Conservation (phyloP, 2,797 vertebrate genomes). For the Squalus acanthias region DNA sequence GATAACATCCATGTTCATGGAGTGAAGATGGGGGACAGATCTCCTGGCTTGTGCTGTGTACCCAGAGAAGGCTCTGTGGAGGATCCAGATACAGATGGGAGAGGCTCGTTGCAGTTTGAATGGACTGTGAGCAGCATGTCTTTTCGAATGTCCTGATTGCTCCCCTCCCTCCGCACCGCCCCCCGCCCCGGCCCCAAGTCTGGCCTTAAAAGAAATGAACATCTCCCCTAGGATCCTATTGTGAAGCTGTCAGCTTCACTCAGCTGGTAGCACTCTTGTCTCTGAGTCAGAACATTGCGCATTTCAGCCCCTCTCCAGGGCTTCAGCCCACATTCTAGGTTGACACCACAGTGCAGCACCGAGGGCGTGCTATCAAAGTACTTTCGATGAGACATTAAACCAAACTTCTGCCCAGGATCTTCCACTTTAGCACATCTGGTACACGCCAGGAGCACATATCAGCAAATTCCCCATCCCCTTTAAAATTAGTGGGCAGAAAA, state of each 20-base stretch:
- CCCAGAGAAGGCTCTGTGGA: background rate
- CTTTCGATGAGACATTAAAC: background rate
- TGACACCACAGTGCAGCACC: background rate
- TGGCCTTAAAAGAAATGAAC: background rate
- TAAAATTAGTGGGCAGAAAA: background rate
- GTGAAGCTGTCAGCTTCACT: background rate
- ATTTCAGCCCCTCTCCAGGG: background rate
- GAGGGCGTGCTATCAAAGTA: background rate
- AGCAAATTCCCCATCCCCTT: background rate
- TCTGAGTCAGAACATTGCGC: background rate
- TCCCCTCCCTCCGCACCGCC: background rate
- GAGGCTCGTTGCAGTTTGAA: background rate
- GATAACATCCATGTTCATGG: background rate
- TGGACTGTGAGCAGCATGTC: background rate
- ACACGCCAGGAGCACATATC: background rate
- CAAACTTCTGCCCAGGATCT: background rate
- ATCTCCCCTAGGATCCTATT: background rate
- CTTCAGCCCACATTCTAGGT: background rate
- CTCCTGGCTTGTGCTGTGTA: background rate
- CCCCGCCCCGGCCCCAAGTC: background rate
- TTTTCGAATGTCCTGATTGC: background rate
- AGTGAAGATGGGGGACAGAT: background rate
- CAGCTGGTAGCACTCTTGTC: background rate
- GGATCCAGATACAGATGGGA: background rate
- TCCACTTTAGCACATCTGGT: background rate